Evolutionary conservation across 2,113 vertebrate species (phyloP).

Genomic region (Petromus typicus): DNA sequence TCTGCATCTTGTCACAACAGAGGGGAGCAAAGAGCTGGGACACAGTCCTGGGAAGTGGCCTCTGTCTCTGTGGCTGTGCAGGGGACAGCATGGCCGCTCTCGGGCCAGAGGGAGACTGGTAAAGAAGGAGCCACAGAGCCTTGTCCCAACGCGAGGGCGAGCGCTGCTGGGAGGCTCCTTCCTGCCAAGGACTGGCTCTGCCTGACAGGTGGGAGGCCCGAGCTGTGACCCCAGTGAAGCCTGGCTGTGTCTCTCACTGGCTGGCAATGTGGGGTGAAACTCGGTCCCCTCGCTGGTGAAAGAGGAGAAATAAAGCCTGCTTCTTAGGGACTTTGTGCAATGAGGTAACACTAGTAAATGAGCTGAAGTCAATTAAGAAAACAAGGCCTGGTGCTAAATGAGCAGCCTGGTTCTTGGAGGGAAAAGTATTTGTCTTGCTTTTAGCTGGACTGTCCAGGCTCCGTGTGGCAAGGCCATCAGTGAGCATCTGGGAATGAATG

Average conservation of each 20-base stretch:
- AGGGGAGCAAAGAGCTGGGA: neutral
- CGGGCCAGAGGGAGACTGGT: neutral
- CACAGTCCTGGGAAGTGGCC: neutral
- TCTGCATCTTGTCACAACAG: neutral
- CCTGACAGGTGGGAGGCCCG: neutral
- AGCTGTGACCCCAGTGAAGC: neutral
- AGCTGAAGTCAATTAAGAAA: neutral
- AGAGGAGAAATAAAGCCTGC: neutral
- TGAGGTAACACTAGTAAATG: neutral
- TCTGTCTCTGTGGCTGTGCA: neutral
- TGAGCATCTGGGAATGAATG: neutral
- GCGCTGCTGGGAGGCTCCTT: neutral
- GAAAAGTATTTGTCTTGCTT: neutral
- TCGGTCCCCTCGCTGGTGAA: neutral
- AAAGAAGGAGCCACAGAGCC: neutral
- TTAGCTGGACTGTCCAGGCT: neutral
- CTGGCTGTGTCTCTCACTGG: neutral
- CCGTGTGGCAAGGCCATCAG: neutral
- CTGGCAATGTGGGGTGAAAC: neutral
- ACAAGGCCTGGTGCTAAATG: neutral
- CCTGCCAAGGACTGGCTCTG: neutral
- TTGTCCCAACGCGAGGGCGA: neutral
- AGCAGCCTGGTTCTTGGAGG: neutral
- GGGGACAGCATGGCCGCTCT: neutral
- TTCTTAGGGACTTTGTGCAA: neutral